Percentiles rank a stretch among this genome's conserved stretches.
Evolutionary conservation across 2,113 vertebrate species (phyloP).

Genomic region (Abramis brama): DNA sequence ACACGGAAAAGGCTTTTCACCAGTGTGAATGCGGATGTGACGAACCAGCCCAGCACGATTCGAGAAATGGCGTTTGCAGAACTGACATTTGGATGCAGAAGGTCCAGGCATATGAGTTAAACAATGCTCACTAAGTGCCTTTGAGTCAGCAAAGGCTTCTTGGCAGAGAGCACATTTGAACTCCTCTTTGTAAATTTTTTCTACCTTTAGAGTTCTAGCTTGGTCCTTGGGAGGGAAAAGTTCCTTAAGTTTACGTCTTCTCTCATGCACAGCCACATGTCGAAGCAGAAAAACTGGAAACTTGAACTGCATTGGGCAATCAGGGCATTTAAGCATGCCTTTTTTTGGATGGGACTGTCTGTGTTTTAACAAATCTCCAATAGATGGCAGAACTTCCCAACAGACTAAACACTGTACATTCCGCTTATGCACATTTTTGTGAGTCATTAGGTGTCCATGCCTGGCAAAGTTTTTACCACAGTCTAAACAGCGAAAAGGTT

Average conservation of each 20-base stretch:
- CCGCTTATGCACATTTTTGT: constrained; percentile 72
- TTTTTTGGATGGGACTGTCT: constrained; percentile 68
- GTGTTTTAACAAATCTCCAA: constrained; percentile 75
- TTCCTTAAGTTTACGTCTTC: constrained; percentile 30
- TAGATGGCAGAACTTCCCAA: constrained; percentile 68
- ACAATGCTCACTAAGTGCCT: constrained; percentile 68
- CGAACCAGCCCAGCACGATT: constrained; percentile 65
- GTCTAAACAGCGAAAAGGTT: constrained; percentile 72
- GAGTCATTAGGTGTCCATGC: constrained; percentile 63
- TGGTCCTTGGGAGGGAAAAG: constrained; percentile 23
- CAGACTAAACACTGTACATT: constrained; percentile 78
- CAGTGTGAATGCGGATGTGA: constrained; percentile 73
- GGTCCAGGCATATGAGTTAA: constrained; percentile 67
- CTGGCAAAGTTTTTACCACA: constrained; percentile 73
- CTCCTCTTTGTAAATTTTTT: constrained; percentile 18
- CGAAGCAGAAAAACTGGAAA: constrained; percentile 69
- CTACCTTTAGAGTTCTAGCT: constrained; percentile 1
- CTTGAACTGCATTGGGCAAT: constrained; percentile 69
- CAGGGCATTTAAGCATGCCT: constrained; percentile 74
- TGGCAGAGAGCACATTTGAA: constrained; percentile 70
- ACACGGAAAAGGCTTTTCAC: constrained; percentile 71
- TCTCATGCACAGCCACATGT: constrained; percentile 68
- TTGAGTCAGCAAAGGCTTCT: constrained; percentile 63
- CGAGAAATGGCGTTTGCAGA: constrained; percentile 67
- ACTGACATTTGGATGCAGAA: constrained; percentile 69